These are phyloP conservation scores for Hephaestus fuliginosus DNA, from an alignment of 2,797 vertebrate species.

Conservation along the genomic window DNA sequence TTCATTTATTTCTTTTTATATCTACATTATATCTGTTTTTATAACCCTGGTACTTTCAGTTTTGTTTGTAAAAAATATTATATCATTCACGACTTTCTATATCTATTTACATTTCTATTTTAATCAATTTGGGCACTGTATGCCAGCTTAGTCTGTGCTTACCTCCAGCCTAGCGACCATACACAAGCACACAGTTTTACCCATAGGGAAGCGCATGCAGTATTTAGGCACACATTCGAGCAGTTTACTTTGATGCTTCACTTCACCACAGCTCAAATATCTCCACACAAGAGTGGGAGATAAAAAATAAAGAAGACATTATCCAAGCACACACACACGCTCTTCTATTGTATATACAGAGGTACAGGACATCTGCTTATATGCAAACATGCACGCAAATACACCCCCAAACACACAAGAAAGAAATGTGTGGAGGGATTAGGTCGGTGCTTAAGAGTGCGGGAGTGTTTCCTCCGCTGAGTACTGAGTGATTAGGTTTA, in stretches of 20 bases:
- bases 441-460: conserved; percentile 29
- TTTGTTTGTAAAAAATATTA: background rate
- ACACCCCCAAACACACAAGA: conserved; percentile 8
- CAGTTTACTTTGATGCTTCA: conserved; percentile 44
- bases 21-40: background rate
- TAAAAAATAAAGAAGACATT: conserved; percentile 11
- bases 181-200: conserved; percentile 32
- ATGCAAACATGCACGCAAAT: conserved; percentile 38
- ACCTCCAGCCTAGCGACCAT: background rate
- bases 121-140: background rate
- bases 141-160: background rate
- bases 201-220: conserved; percentile 35
- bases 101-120: conserved; percentile 9
- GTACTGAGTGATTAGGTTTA: conserved; percentile 71
- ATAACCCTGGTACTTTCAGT: background rate
- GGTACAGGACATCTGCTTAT: conserved; percentile 36
- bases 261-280: conserved; percentile 24
- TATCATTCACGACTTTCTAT: background rate
- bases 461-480: conserved; percentile 49
- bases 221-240: conserved; percentile 33
- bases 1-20: background rate
- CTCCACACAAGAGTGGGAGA: conserved; percentile 25
- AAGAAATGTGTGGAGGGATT: conserved; percentile 47
- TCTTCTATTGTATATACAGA: conserved; percentile 28
- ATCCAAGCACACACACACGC: conserved; percentile 31